Conservation (phyloP, 2,888 invertebrate species). For the Drosophila paracracens region DNA sequence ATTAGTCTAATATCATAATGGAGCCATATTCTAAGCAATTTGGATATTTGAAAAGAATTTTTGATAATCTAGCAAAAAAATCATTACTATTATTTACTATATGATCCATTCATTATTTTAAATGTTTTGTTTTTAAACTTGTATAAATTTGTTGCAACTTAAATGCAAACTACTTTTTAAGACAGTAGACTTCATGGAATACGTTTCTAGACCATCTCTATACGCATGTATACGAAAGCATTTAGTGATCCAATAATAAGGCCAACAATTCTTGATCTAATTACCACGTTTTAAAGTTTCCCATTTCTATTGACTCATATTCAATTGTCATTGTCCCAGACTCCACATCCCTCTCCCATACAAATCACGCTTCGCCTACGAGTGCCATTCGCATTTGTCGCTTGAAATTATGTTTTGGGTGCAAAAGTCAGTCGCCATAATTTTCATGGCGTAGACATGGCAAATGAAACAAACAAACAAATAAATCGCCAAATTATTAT, state of each 20-base stretch:
- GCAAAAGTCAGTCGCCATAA: constrained; percentile 71
- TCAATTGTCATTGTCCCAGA: constrained; percentile 23
- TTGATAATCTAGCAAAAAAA: not conserved
- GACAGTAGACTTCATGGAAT: not conserved
- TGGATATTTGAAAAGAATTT: not conserved
- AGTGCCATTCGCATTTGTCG: constrained; percentile 54
- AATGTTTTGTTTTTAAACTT: not conserved
- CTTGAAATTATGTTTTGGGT: constrained; percentile 58
- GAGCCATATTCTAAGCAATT: not conserved
- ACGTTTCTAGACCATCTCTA: not conserved
- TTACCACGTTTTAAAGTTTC: not conserved
- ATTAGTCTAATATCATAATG: not conserved
- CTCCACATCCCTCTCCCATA: no score
- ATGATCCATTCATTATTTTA: no score
- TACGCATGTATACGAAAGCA: not conserved
- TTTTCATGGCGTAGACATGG: constrained; percentile 70
- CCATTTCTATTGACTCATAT: constrained; percentile 23
- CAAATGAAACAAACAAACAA: constrained; percentile 75
- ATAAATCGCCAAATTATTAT: constrained; percentile 78
- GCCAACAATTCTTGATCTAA: not conserved
- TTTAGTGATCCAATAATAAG: no score
- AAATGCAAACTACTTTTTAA: not conserved
- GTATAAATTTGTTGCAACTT: not conserved
- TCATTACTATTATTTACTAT: not conserved
- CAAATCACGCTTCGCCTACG: not conserved